These are phyloP conservation scores for Scalopus aquaticus DNA, from an alignment of 2,113 vertebrate genomes.

Conservation along the genomic window DNA sequence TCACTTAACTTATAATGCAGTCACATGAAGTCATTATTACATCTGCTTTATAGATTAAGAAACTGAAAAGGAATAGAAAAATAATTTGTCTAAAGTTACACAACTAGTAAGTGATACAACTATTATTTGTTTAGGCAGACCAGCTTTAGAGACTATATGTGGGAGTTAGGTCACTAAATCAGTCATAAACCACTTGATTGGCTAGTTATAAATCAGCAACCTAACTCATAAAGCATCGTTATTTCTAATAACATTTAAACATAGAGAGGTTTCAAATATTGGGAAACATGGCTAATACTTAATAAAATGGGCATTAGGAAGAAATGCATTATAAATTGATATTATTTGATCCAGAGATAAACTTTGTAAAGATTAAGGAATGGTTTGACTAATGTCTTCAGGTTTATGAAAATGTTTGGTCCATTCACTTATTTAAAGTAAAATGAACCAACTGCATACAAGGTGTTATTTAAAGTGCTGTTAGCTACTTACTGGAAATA, in stretches of 20 bases:
- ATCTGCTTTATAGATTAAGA: background rate
- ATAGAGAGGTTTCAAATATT: background rate
- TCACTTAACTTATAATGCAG: background rate
- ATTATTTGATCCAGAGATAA: background rate
- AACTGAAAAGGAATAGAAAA: background rate
- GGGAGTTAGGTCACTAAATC: background rate
- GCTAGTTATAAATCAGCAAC: too few relatives aligned
- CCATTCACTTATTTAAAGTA: constrained; percentile 22
- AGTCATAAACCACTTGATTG: background rate
- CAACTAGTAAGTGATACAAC: background rate
- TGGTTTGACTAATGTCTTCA: background rate
- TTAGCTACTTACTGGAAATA: background rate
- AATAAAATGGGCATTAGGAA: background rate
- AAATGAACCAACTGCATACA: background rate
- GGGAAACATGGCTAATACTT: background rate
- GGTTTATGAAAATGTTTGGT: constrained; percentile 2
- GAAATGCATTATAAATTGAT: background rate
- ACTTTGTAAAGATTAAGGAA: background rate
- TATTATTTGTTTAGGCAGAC: background rate
- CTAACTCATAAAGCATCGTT: background rate
- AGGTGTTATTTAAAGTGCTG: background rate
- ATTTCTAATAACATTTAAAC: background rate
- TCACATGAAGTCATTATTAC: background rate
- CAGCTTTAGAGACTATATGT: background rate
- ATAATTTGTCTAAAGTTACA: background rate